Evolutionary conservation across 2,113 vertebrate genomes (phyloP), one percentile per base, ranked within the genome.

Genomic region (Anguilla rostrata): DNA sequence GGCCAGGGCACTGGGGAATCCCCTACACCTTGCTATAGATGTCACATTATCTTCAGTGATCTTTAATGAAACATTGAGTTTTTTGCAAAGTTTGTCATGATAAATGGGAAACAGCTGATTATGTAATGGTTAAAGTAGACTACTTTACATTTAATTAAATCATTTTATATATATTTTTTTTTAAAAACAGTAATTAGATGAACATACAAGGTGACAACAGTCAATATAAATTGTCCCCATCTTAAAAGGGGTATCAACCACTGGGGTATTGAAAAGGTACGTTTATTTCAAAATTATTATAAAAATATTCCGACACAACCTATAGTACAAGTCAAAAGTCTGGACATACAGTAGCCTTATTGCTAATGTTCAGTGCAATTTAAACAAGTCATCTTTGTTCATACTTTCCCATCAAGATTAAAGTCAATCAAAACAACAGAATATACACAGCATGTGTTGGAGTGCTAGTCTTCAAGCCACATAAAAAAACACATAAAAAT

Each of bases 301-400:
- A 78, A 78, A 84, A 71, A 41, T 75, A 66, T 12, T 75, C 39
- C 43, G 11, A 84, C 41, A 43, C 7, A 26, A 75, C 63, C 71
- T 84, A 75, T 18, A 20, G 39, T 26, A 75, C 16, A 78, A 43
- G 40, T 40, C 29, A 41, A 29, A 22, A 81, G 53, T 20, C 39
- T 86, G 7, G n/a, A 39, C 63, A 39, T 81, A 18, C 18, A 41
- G 34, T 81, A 26, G 39, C 60, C 60, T 63, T 84, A 22, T 39
- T 85, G 75, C n/a, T 85, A 56, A 53, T 88, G 84, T 85, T 91
- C 90, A 92, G 92, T 93, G 91, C 92, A 92, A 88, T 86, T 84
- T 88, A 46, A 46, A 91, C 43, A 39, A 56, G 11, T 34, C n/a
- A 29, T 88, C 87, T 87, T 49, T 79, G 78, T 83, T 86, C 87